Base-by-base conservation (phyloP, 2,113 vertebrate species). In the Heterotis niloticus region DNA sequence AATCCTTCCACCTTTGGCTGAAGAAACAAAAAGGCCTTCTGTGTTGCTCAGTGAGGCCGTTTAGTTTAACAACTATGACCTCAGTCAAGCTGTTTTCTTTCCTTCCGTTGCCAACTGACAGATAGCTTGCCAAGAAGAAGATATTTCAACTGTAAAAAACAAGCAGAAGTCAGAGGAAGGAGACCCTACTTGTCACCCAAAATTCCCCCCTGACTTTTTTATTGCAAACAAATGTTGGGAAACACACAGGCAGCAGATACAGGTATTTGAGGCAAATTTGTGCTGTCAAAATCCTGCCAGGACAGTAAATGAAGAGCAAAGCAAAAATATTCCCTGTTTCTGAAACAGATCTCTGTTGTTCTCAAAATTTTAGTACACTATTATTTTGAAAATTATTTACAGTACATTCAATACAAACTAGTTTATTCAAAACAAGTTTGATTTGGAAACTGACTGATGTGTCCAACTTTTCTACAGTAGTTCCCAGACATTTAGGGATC, bases 61-160 rank as follows among this genome's bases (percentile, higher is more conserved):
- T 79, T 77, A 28, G 74, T 77, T 54, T 68, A 76, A 66, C 78
- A 78, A 52, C 64, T 75, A 26, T 83, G 72, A 82, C 78, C 81
- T 75, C 18, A 57, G 72, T 54, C 64, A 82, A 67, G 71, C 70
- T 29, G 69, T 78, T 74, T 62, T 20, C 59, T 20, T 52, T 60
- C 70, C n/a, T 67, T 81, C 66, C 34, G 28, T 64, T 73, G 75
- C 64, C 62, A 56, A 51, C 69, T 75, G 74, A 81, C 67, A 81
- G 79, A 84, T 81, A 67, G 54, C 67, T 69, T 78, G 79, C 79
- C 79, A 74, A 82, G 70, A 66, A 60, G 79, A 82, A 71, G 81
- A 62, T 78, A 78, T 79, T 81, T 82, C 75, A 78, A 70, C n/a
- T 60, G 64, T 81, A 75, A 74, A 70, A 79, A 81, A 29, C 66